Conservation (phyloP, 2,888 invertebrate species). For the Papilio demoleus region DNA sequence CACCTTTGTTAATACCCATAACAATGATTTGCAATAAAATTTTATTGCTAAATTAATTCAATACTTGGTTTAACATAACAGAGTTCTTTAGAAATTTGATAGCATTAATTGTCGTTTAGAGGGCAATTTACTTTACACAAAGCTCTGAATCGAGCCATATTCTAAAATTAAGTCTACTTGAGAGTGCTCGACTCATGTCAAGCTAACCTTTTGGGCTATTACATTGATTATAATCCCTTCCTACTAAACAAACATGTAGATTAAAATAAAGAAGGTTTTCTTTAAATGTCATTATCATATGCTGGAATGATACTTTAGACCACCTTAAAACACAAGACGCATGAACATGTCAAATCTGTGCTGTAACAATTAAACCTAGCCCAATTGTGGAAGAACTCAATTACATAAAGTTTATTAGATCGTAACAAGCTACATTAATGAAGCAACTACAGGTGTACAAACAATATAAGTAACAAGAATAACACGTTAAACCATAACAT, state of each 20-base stretch:
- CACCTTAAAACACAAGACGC: background rate
- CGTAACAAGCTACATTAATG: background rate
- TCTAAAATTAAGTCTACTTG: slow-evolving; percentile 13
- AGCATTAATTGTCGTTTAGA: slow-evolving; percentile 26
- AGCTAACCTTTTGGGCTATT: background rate
- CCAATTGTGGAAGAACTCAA: background rate
- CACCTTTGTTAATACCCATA: background rate
- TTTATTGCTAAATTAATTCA: background rate
- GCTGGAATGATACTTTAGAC: background rate
- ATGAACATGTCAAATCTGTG: background rate
- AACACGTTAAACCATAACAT: slow-evolving; percentile 34
- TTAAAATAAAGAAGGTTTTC: background rate
- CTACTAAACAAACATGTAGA: background rate
- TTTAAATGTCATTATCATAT: background rate
- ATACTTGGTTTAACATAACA: slow-evolving; percentile 9
- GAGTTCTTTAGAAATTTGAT: slow-evolving; percentile 23
- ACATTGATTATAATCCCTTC: background rate
- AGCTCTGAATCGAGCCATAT: slow-evolving; percentile 21
- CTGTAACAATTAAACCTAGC: no score
- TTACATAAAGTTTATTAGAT: background rate
- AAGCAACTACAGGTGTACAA: no score
- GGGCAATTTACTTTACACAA: slow-evolving; percentile 28
- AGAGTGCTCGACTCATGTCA: slow-evolving; percentile 7
- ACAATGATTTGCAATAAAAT: background rate
- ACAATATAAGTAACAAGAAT: background rate